These are phyloP conservation scores for Dynastes maya DNA, from an alignment of 2,888 invertebrate species.

Conservation along the genomic window DNA sequence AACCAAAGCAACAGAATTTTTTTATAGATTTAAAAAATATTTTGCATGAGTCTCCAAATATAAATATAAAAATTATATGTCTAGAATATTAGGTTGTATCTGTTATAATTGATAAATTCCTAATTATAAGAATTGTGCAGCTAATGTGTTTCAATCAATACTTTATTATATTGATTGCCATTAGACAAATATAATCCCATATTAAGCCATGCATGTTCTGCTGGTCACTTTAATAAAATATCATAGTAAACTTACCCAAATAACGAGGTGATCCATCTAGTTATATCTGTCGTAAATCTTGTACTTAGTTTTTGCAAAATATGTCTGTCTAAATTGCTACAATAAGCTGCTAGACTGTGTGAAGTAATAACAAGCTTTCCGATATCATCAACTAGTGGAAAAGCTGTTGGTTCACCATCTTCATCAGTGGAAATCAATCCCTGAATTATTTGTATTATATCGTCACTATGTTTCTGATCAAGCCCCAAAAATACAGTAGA, in stretches of 20 bases:
- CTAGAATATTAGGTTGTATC: too few species aligned
- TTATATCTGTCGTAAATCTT: conserved; percentile 88
- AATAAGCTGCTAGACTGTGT: conserved; percentile 91
- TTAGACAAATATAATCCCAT: neutral
- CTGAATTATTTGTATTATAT: conserved; percentile 76
- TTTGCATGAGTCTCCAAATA: too few species aligned
- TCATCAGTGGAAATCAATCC: conserved; percentile 76
- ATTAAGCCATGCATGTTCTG: neutral
- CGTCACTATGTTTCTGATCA: conserved; percentile 70
- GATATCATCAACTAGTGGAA: conserved; percentile 77
- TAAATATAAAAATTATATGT: too few species aligned
- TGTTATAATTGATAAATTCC: too few species aligned
- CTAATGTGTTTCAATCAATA: too few species aligned
- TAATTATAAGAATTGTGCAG: too few species aligned
- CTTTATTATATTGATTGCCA: too few species aligned
- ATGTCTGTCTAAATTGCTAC: conserved; percentile 85
- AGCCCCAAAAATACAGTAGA: conserved; percentile 68
- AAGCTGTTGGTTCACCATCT: conserved; percentile 76
- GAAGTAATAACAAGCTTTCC: conserved; percentile 82
- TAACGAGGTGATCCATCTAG: conserved; percentile 89
- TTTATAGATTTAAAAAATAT: too few species aligned
- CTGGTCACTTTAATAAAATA: neutral
- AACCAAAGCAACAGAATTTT: too few species aligned
- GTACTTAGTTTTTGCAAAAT: conserved; percentile 87
- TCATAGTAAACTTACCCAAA: conserved; percentile 77